Percentiles rank a stretch among this genome's conserved stretches.
phyloP scores from a whole-genome alignment of 1,140 invertebrate genomes.

The Thaumetopoea pityocampa region DNA sequence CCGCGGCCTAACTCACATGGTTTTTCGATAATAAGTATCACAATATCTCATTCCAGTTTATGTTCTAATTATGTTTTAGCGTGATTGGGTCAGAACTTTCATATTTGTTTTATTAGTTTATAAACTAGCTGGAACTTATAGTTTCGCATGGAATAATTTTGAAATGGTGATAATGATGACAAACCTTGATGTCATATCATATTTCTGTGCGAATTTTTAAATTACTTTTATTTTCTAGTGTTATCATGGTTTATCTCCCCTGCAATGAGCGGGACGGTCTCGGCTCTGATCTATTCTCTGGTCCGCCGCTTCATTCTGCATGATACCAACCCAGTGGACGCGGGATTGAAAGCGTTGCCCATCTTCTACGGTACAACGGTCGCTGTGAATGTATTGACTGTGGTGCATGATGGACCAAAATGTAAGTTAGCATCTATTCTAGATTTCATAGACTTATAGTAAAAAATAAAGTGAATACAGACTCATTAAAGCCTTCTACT shows the following conservation, averaged over 20 bases:
- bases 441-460: too few relatives aligned
- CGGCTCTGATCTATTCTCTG: slow-evolving; percentile 87
- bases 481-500: too few relatives aligned
- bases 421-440: slow-evolving; percentile 86
- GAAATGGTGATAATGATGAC: background rate
- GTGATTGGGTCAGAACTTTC: too few relatives aligned
- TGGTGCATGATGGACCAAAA: slow-evolving; percentile 94
- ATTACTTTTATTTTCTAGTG: slow-evolving; percentile 78
- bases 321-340: slow-evolving; percentile 87
- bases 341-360: slow-evolving; percentile 90
- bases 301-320: slow-evolving; percentile 90
- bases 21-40: background rate
- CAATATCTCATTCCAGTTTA: too few relatives aligned
- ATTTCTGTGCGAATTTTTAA: background rate
- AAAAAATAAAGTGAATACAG: too few relatives aligned
- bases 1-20: background rate
- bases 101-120: too few relatives aligned
- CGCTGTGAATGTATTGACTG: slow-evolving; percentile 94
- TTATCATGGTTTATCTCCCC: slow-evolving; percentile 98
- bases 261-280: slow-evolving; percentile 92
- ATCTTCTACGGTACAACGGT: slow-evolving; percentile 95
- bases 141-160: too few relatives aligned
- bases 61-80: too few relatives aligned
- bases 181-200: background rate
- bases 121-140: too few relatives aligned